Evolutionary conservation across 2,888 invertebrate genomes (phyloP), one percentile per base, ranked within the genome.

Genomic region (Panzeria rudis): DNA sequence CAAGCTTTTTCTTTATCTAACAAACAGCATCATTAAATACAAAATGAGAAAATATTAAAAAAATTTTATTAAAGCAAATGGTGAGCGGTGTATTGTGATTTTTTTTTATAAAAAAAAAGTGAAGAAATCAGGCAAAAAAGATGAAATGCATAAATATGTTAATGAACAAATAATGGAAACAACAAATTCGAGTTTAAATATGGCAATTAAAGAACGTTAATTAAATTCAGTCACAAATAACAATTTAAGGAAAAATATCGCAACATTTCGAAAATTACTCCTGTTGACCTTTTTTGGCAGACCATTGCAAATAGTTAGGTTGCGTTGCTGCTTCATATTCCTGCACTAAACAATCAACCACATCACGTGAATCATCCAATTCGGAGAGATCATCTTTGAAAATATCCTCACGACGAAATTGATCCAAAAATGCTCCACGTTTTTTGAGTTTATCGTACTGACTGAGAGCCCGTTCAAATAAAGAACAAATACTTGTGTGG

Each of bases 401-500:
- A 95, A 99, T 98, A 79, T 96, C 96, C 92, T 99, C 98, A 91
- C 98, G 98, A 56, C 97, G 95, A 93, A 99, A 99, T 93, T 99
- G 98, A 90, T 99, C 99, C 89, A 99, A 93, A 93, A 99, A 99
- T 0, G 99, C 99, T 91, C 98, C 98, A 84, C 99, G 95, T 91
- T 98, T 98, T 52, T 98, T 94, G 76, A 99, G 93, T 93, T 98
- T 99, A 92, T 99, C 99, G 92, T 97, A 99, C 91, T 99, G 99
- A 87, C 95, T 95, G 32, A 99, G 93, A 17, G 98, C 98, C 86
- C 98, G 94, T 91, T 98, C 97, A 93, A 99, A 99, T 54, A 99
- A 93, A 71, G 98, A 97, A 87, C 97, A 97, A 90, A 99, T 99
- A 91, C 98, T 98, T 7, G 99, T 99, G 93, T 99, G 99, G 93